Base-by-base conservation (phyloP, 2,888 invertebrate species). In the Mythimna albipuncta region DNA sequence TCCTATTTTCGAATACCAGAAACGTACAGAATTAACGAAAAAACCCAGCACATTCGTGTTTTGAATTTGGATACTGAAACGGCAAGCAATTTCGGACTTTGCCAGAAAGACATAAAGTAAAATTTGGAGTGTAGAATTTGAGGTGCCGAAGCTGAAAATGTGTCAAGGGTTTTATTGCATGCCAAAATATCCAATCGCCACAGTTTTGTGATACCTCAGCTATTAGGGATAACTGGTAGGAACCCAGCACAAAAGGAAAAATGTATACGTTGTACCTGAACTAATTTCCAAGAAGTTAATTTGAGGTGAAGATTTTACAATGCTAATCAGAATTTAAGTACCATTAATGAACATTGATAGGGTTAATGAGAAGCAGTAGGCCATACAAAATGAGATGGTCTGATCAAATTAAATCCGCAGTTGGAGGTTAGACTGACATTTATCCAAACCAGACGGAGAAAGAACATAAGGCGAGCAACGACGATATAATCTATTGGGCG, bases 101-200 rank as follows among this genome's bases (percentile, higher is more conserved):
- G 64, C 13, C 1, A 1, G 9, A 16, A 16, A 0, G 1, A 0
- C 0, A 10, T 9, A 79, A 63, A 74, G 79, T 58, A 26, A 16
- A 47, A 66, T 64, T 50, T 77, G n/a, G 47, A 10, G n/a, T 54
- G 55, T 52, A 6, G 0, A 3, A 6, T 50, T 13, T 35, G 57
- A 10, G 63, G 65, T 59, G 16, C 38, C 19, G 62, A 32, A 58
- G 26, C 61, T 54, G 72, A 73, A 82, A 77, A 83, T 72, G 74
- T 80, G 81, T 80, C 79, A 75, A 77, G 58, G 61, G 68, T 75
- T 82, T 84, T 84, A 75, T 84, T 82, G 77, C 66, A 74, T 62
- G 57, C 64, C 69, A 72, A 82, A 82, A 84, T 72, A 73, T 79
- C 75, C 76, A 69, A 77, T 79, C 50, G 52, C n/a, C 19, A 52